Percentiles rank a stretch among this genome's conserved stretches.
Conservation (phyloP, 2,113 vertebrate genomes). For the Sapayoa aenigma region DNA sequence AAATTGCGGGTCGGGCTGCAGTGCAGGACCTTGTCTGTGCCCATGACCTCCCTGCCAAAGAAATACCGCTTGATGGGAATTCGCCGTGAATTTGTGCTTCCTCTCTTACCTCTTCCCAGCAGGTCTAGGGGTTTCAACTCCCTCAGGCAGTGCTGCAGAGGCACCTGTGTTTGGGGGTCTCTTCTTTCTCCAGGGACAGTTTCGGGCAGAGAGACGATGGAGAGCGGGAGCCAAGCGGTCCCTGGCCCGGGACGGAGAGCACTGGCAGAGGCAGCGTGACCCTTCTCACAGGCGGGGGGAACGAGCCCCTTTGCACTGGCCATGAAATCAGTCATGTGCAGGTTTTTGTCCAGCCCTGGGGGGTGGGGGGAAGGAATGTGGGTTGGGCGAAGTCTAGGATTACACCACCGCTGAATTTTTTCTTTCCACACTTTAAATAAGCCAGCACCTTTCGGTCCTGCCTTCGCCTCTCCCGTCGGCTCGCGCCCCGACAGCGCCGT, state of each 20-base stretch:
- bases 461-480: background rate
- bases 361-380: conserved; percentile 71
- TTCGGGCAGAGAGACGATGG: background rate
- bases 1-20: accelerated
- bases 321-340: conserved; percentile 58
- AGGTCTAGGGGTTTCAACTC: background rate
- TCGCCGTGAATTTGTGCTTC: accelerated
- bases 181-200: background rate
- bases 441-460: conserved; percentile 67
- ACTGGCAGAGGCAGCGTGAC: accelerated
- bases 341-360: conserved; percentile 61
- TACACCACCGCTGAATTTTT: conserved; percentile 73
- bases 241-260: background rate
- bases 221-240: background rate
- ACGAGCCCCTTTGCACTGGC: conserved; percentile 27
- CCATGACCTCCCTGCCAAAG: accelerated
- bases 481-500: conserved; percentile 23
- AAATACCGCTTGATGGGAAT: background rate
- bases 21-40: background rate
- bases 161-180: background rate
- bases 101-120: background rate
- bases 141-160: accelerated
- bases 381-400: conserved; percentile 84
- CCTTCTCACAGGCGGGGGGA: background rate
- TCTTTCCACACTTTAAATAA: conserved; percentile 76